Percentiles rank a stretch among this genome's conserved stretches.
phyloP scores from a whole-genome alignment of 2,888 invertebrate species.

The Heliconius charithonia region DNA sequence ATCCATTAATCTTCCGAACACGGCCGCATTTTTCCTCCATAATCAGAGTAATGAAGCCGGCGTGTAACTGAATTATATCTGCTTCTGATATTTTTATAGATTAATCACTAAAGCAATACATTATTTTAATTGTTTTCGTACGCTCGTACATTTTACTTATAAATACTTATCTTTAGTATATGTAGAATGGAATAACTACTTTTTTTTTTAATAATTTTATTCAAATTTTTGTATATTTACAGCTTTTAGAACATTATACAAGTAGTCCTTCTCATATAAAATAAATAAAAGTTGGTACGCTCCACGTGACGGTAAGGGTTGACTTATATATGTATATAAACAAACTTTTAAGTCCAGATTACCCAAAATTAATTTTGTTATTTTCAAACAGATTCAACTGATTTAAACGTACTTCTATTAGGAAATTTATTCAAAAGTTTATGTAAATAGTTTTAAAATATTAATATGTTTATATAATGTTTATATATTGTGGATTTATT shows the following conservation, averaged over 20 bases:
- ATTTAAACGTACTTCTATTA: no score
- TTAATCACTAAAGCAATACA: slow-evolving; percentile 13
- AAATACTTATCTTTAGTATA: neutral
- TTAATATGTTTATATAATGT: no score
- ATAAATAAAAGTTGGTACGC: neutral
- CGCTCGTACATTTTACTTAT: neutral
- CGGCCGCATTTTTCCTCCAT: slow-evolving; percentile 8
- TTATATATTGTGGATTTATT: no score
- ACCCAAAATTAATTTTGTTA: no score
- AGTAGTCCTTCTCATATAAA: neutral
- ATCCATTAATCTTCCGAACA: slow-evolving; percentile 26
- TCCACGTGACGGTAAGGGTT: neutral
- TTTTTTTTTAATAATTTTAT: neutral
- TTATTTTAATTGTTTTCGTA: slow-evolving; percentile 1
- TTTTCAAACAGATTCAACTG: no score
- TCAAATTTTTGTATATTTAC: neutral
- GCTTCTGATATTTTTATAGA: slow-evolving; percentile 10
- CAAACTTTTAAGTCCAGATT: neutral
- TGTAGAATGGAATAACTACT: neutral
- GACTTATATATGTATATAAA: neutral
- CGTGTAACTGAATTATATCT: slow-evolving; percentile 20
- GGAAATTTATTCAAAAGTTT: no score
- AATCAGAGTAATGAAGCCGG: slow-evolving; percentile 23
- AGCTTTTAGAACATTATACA: neutral
- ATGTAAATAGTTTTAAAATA: no score